Evolutionary conservation across 1,140 invertebrate genomes (phyloP).

Genomic region (Neodiprion fabricii): DNA sequence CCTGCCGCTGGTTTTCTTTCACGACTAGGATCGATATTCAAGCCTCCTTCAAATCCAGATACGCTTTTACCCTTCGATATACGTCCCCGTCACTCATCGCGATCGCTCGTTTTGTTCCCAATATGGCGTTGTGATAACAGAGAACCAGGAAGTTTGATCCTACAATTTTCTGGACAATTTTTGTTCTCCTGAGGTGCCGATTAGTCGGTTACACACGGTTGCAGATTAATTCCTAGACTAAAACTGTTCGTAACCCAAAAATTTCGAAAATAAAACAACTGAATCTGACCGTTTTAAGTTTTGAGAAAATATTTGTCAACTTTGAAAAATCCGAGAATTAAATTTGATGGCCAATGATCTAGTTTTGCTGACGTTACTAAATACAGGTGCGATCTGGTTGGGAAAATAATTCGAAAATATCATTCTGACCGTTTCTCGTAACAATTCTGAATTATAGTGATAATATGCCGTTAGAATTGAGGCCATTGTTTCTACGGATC

Average conservation of each 20-base stretch:
- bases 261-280: too few relatives aligned
- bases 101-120: background rate
- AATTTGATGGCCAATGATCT: too few relatives aligned
- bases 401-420: too few relatives aligned
- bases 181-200: background rate
- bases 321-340: too few relatives aligned
- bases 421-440: too few relatives aligned
- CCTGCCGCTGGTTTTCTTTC: background rate
- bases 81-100: background rate
- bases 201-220: background rate
- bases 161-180: background rate
- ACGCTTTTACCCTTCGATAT: background rate
- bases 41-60: slow-evolving; percentile 9
- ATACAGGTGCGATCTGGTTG: too few relatives aligned
- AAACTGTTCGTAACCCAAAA: background rate
- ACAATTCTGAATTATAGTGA: too few relatives aligned
- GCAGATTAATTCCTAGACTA: background rate
- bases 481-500: background rate
- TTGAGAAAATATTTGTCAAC: too few relatives aligned
- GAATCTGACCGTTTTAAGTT: too few relatives aligned
- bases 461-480: background rate
- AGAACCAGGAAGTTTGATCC: background rate
- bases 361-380: too few relatives aligned
- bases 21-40: slow-evolving; percentile 3
- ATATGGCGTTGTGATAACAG: background rate